Base-by-base conservation (phyloP, 2,888 invertebrate genomes). In the Phortica magna region DNA sequence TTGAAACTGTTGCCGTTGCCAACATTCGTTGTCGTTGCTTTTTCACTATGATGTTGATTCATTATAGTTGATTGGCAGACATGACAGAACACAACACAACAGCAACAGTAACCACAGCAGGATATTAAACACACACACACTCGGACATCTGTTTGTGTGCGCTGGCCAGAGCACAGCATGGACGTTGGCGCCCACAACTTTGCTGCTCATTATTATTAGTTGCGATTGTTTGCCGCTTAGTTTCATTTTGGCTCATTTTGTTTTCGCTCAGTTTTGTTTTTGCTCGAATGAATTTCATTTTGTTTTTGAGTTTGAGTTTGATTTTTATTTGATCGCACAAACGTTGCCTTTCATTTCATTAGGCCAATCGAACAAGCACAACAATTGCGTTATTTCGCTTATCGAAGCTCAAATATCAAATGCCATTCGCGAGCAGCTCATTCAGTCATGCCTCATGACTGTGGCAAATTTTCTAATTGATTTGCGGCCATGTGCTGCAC, bases 1-100 rank as follows among this genome's bases (percentile, higher is more conserved):
- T 43, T 19, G n/a, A 31, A 10, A 19, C 48, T 64, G 64, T 42
- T 55, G 19, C 10, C 61, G 22, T 39, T 19, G 1, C 7, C 64
- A n/a, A n/a, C n/a, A 19, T 31, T 75, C 68, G 48, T 79, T 79
- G 77, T 75, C 80, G 80, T 79, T 80, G 81, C 78, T 80, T 77
- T n/a, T 81, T 80, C 78, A 78, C 78, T 83, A 82, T 84, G 77
- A 83, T 83, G 83, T 83, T 80, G 78, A 85, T 83, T 87, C 88
- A 87, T 88, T 87, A 85, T 79, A 81, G 79, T 84, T 84, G 84
- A 87, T 85, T 87, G 88, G 81, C 87, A 84, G 81, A 76, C 78
- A 76, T 79, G 79, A 64, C 77, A 75, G 78, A 78, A 78, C 73
- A 43, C 59, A 12, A 17, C 22, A 53, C n/a, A 6, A 9, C n/a